Percentiles rank a stretch among this genome's conserved stretches.
These are phyloP conservation scores for Flabesymbios commensalis DNA, from an alignment of 2,888 invertebrate genomes.

Conservation along the genomic window DNA sequence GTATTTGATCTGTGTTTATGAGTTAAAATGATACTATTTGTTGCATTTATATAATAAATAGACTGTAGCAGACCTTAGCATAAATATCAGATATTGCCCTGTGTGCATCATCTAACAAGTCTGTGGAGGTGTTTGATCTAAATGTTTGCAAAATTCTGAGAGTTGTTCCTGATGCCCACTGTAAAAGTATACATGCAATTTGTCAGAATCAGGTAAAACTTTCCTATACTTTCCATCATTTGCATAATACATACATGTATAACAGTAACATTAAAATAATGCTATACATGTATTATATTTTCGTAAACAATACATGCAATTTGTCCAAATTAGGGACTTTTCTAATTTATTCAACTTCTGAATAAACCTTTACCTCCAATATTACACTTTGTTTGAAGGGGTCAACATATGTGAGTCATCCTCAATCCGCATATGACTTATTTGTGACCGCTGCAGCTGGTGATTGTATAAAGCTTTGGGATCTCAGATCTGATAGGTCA, in stretches of 20 bases:
- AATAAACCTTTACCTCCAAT: no score
- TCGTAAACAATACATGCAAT: no score
- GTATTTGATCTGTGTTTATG: neutral
- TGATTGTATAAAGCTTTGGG: conserved; percentile 62
- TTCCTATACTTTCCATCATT: neutral
- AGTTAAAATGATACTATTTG: neutral
- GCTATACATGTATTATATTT: no score
- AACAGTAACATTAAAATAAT: no score
- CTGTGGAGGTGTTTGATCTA: conserved; percentile 56
- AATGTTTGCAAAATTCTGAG: conserved; percentile 50
- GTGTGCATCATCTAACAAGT: conserved; percentile 56
- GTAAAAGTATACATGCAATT: conserved; percentile 49
- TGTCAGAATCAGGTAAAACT: conserved; percentile 49
- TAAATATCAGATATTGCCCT: conserved; percentile 57
- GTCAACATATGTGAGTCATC: conserved; percentile 49
- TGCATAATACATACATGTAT: no score
- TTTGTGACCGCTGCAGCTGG: conserved; percentile 55
- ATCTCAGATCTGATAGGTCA: conserved; percentile 53
- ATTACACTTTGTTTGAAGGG: no score
- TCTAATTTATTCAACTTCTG: no score
- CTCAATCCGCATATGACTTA: conserved; percentile 50
- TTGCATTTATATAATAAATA: no score
- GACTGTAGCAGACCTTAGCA: no score
- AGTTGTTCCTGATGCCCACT: conserved; percentile 50
- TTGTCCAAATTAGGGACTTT: no score